Percentiles rank a stretch among this genome's conserved stretches.
Evolutionary conservation across 2,888 invertebrate species (phyloP).

Genomic region (Aleiodes testaceus): DNA sequence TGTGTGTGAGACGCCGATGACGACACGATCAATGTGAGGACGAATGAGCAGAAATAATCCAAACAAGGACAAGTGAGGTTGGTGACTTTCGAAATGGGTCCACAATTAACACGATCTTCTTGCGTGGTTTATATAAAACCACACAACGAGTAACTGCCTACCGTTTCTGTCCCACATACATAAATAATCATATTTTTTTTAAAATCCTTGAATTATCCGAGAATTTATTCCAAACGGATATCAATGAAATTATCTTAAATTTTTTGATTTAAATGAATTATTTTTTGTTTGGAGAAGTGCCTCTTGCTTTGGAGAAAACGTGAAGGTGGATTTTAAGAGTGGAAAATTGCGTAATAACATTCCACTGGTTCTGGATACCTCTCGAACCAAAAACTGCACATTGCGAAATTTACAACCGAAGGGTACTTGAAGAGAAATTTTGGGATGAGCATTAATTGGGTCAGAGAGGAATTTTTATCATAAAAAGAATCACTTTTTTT

Average conservation of each 20-base stretch:
- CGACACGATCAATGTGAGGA: conserved; percentile 40
- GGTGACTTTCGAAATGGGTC: conserved; percentile 27
- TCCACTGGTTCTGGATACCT: neutral
- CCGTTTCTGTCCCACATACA: conserved; percentile 28
- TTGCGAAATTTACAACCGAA: conserved; percentile 11
- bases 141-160: conserved; percentile 22
- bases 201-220: conserved; percentile 4
- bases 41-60: neutral
- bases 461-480: neutral
- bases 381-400: neutral
- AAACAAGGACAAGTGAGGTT: conserved; percentile 19
- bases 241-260: no score
- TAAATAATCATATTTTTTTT: conserved; percentile 19
- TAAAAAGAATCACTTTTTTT: neutral
- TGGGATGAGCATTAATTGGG: no score
- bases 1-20: conserved; percentile 30
- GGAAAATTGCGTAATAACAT: conserved; percentile 27
- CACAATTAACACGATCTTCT: conserved; percentile 27
- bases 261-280: no score
- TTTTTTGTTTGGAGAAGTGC: conserved; percentile 11
- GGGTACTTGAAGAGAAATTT: no score
- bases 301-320: neutral
- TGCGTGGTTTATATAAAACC: conserved; percentile 7
- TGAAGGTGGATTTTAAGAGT: conserved; percentile 27
- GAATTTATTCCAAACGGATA: no score